Conservation (phyloP, 2,113 vertebrate genomes). For the Salvator merianae region DNA sequence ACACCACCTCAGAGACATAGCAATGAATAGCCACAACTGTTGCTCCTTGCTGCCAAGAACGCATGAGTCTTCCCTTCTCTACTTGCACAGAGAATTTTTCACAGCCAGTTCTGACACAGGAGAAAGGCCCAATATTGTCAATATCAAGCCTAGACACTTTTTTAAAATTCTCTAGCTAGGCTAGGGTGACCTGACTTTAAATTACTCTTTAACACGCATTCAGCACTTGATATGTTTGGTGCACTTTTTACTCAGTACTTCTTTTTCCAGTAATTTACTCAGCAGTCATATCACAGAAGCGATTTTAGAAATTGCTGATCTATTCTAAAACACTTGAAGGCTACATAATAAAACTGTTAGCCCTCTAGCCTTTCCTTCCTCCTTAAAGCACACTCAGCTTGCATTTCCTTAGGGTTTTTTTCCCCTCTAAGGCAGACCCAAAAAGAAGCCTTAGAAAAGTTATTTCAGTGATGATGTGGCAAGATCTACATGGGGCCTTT, state of each 20-base stretch:
- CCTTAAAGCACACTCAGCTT: slow-evolving; percentile 35
- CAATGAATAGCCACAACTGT: no score
- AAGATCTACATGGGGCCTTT: no score
- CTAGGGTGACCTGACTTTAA: not conserved
- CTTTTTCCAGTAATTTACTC: not conserved
- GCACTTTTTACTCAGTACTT: no score
- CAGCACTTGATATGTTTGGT: not conserved
- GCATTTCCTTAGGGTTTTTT: not conserved
- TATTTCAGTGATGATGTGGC: no score
- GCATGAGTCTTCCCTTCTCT: no score
- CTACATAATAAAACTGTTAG: slow-evolving; percentile 22
- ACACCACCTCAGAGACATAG: no score
- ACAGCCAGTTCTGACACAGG: no score
- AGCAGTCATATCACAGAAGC: not conserved
- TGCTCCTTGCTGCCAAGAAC: no score
- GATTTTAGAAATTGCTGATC: not conserved
- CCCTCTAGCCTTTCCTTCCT: slow-evolving; percentile 4
- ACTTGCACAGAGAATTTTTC: no score
- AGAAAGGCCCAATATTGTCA: no score
- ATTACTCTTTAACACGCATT: not conserved
- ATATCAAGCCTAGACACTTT: no score
- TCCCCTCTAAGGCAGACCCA: not conserved
- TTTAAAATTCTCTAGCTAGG: not conserved
- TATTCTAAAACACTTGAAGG: not conserved
- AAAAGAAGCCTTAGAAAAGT: not conserved